Conservation (phyloP, 2,797 vertebrate genomes). For the Thamnophis elegans region DNA sequence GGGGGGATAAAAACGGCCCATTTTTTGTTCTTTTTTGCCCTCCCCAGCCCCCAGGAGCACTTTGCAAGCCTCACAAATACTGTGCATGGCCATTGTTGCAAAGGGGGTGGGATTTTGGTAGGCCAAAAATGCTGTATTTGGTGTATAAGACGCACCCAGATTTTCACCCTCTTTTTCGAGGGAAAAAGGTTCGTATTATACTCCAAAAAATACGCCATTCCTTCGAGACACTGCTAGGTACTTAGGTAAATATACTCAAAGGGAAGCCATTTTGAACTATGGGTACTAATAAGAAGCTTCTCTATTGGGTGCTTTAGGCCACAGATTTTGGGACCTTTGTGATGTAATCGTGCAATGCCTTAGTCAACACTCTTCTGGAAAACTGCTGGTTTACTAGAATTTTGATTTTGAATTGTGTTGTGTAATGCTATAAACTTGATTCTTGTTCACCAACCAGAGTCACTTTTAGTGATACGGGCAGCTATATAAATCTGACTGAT, state of each 20-base stretch:
- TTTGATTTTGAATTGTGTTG: constrained; percentile 34
- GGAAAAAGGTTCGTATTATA: no score
- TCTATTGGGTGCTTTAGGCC: not conserved
- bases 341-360: not conserved
- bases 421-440: not conserved
- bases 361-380: not conserved
- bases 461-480: not conserved
- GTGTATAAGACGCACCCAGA: no score
- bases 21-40: no score
- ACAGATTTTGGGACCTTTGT: not conserved
- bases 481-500: not conserved
- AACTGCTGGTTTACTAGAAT: constrained; percentile 39
- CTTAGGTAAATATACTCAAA: not conserved
- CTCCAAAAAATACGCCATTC: not conserved
- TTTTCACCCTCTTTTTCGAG: no score
- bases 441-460: not conserved
- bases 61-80: no score
- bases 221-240: not conserved
- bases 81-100: no score
- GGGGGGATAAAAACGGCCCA: no score
- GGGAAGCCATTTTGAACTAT: not conserved
- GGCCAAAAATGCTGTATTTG: no score
- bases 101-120: no score
- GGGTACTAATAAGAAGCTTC: not conserved
- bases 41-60: no score